phyloP scores from a whole-genome alignment of 2,888 invertebrate genomes.

The Scrobipalpa atriplicella region DNA sequence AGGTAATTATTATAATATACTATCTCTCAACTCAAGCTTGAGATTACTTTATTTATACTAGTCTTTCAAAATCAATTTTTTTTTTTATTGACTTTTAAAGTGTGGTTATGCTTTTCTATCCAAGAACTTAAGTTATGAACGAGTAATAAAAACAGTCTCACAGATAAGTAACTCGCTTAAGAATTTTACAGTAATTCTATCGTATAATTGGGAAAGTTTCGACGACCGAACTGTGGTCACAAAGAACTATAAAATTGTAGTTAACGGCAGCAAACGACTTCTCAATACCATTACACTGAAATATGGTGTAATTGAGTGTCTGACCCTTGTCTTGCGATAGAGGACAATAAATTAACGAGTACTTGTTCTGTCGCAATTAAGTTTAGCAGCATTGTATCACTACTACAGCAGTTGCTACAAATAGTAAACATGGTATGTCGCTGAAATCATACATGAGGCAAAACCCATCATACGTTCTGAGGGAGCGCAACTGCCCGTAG shows the following conservation, averaged over 20 bases:
- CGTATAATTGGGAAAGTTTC: conserved; percentile 67
- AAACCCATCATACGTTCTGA: too few species aligned
- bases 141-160: conserved; percentile 39
- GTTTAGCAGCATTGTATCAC: too few species aligned
- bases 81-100: too few species aligned
- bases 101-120: too few species aligned
- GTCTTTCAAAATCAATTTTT: too few species aligned
- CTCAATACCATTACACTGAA: conserved; percentile 66
- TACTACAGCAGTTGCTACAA: too few species aligned
- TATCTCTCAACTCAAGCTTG: too few species aligned
- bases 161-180: conserved; percentile 50
- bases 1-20: too few species aligned
- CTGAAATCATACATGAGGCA: too few species aligned
- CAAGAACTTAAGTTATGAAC: neutral
- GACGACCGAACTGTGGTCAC: conserved; percentile 50
- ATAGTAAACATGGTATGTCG: too few species aligned
- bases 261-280: conserved; percentile 62
- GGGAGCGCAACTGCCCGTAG: too few species aligned
- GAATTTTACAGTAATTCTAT: conserved; percentile 59
- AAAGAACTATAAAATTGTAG: conserved; percentile 71
- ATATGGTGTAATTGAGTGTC: conserved; percentile 60
- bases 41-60: too few species aligned
- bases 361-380: neutral
- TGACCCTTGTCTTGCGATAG: conserved; percentile 32
- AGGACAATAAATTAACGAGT: conserved; percentile 16